A percentile compares a stretch with the other conserved stretches of the same genome.
phyloP scores from a whole-genome alignment of 2,797 vertebrate genomes.

The Neosilurus mollespiculum region DNA sequence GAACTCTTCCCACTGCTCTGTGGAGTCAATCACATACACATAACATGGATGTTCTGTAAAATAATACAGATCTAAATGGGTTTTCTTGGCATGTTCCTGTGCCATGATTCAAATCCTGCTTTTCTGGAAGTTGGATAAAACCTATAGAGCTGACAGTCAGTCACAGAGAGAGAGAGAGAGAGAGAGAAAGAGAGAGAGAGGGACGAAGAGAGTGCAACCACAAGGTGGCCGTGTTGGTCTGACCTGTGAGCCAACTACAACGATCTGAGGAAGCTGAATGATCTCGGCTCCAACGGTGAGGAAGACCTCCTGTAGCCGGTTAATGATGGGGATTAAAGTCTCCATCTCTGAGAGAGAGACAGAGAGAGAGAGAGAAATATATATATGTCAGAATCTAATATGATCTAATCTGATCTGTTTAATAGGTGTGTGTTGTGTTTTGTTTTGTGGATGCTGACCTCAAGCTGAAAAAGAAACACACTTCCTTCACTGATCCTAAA shows the following conservation, averaged over 20 bases:
- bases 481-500: neutral
- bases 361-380: neutral
- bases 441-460: neutral
- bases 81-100: neutral
- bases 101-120: too few species aligned
- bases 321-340: conserved; percentile 79
- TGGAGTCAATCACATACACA: conserved; percentile 39
- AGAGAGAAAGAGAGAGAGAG: too few species aligned
- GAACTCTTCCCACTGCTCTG: conserved; percentile 86
- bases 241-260: conserved; percentile 82
- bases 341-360: conserved; percentile 69
- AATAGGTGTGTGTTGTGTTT: neutral
- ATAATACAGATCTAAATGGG: neutral
- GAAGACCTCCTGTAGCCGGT: conserved; percentile 82
- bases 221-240: conserved; percentile 32
- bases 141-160: neutral
- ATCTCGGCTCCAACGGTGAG: conserved; percentile 76
- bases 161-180: neutral
- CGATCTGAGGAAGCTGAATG: conserved; percentile 81
- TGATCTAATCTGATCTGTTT: neutral
- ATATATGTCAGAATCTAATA: too few species aligned
- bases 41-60: neutral
- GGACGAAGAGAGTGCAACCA: too few species aligned
- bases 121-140: neutral
- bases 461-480: neutral